These are phyloP conservation scores for Gopherus evgoodei DNA, from an alignment of 2,113 vertebrate genomes.

Conservation along the genomic window DNA sequence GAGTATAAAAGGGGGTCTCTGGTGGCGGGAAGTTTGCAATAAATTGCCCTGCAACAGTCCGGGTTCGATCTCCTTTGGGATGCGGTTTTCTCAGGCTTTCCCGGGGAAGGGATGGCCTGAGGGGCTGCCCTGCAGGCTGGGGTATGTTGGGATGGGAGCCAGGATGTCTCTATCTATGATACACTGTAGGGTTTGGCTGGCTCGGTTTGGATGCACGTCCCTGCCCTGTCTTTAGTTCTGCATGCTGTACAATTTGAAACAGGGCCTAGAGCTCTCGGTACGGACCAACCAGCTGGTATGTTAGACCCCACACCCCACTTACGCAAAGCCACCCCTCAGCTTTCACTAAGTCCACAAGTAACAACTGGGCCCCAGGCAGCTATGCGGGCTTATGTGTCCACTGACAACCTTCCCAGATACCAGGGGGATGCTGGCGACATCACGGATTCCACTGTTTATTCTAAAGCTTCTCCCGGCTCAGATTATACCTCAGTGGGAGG, in stretches of 20 bases:
- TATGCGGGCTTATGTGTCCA: neutral
- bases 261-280: neutral
- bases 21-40: neutral
- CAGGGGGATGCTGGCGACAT: neutral
- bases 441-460: conserved; percentile 28
- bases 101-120: neutral
- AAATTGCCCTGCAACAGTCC: neutral
- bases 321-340: rapidly evolving
- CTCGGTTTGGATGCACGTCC: neutral
- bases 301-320: neutral
- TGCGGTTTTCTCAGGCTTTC: neutral
- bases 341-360: neutral
- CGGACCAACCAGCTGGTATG: rapidly evolving
- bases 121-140: neutral
- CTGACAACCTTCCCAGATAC: neutral
- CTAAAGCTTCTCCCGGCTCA: neutral
- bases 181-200: rapidly evolving
- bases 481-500: neutral
- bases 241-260: rapidly evolving
- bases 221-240: neutral
- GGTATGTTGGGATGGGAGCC: neutral
- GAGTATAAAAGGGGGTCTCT: neutral
- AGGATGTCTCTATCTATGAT: neutral
- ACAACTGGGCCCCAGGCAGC: neutral
- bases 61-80: neutral